Evolutionary conservation across 2,113 vertebrate genomes (phyloP).

Genomic region (Columbina picui): DNA sequence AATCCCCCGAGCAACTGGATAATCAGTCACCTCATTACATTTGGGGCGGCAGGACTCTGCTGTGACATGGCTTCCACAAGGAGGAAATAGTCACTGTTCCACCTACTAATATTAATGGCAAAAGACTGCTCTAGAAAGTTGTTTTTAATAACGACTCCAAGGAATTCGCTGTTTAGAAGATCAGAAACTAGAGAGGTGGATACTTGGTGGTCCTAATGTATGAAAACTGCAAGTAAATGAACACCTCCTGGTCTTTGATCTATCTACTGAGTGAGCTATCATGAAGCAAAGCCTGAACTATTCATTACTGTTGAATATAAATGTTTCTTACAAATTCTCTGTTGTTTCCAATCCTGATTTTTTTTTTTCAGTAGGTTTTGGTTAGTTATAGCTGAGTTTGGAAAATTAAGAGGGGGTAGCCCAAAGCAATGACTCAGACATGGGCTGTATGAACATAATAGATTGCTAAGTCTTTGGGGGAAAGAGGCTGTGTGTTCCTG

Average conservation of each 20-base stretch:
- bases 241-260: not conserved
- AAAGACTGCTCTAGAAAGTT: not conserved
- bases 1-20: accelerated
- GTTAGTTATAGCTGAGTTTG: not conserved
- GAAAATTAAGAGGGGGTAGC: not conserved
- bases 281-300: not conserved
- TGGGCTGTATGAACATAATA: not conserved
- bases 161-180: not conserved
- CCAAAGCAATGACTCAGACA: not conserved
- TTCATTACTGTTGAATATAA: not conserved
- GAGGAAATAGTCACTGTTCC: not conserved
- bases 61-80: not conserved
- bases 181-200: not conserved
- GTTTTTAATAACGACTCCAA: not conserved
- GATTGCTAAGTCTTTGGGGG: not conserved
- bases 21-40: not conserved
- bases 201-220: not conserved
- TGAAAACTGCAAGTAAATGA: not conserved
- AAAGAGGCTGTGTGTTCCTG: not conserved
- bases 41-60: not conserved
- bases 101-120: not conserved
- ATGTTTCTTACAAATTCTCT: not conserved
- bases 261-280: not conserved
- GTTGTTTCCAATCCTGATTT: not conserved
- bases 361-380: not conserved